A percentile compares a stretch with the other conserved stretches of the same genome.
Evolutionary conservation across 2,888 invertebrate genomes (phyloP).

Genomic region (Protonemura montana): DNA sequence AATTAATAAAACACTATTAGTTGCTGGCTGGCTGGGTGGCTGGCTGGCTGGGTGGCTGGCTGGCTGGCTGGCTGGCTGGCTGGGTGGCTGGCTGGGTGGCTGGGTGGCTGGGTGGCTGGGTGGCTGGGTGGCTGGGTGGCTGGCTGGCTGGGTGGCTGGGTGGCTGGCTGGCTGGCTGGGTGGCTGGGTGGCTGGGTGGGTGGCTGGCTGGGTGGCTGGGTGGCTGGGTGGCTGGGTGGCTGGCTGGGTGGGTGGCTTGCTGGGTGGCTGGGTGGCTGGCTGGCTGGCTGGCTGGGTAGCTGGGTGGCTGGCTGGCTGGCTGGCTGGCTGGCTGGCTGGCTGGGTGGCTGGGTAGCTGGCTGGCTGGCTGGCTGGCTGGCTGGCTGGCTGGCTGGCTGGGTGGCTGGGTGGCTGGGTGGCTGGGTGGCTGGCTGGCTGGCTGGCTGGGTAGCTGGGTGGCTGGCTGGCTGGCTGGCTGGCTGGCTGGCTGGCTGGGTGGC

Average conservation of each 20-base stretch:
- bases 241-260: too few relatives aligned
- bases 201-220: not conserved
- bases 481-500: not conserved
- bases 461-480: not conserved
- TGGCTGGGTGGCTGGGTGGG: not conserved
- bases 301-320: not conserved
- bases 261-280: too few relatives aligned
- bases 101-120: not conserved
- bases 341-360: too few relatives aligned
- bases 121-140: not conserved
- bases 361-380: not conserved
- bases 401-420: too few relatives aligned
- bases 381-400: not conserved
- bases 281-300: not conserved
- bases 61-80: not conserved
- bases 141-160: not conserved
- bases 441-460: not conserved
- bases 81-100: not conserved
- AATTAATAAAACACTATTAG: slow-evolving; percentile 26
- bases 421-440: not conserved
- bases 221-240: not conserved
- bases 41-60: not conserved
- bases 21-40: not conserved
- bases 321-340: not conserved
- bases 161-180: not conserved